Percentiles rank a stretch among this genome's conserved stretches.
Evolutionary conservation across 2,888 invertebrate genomes (phyloP).

Genomic region (Drosophila fulvimacula): DNA sequence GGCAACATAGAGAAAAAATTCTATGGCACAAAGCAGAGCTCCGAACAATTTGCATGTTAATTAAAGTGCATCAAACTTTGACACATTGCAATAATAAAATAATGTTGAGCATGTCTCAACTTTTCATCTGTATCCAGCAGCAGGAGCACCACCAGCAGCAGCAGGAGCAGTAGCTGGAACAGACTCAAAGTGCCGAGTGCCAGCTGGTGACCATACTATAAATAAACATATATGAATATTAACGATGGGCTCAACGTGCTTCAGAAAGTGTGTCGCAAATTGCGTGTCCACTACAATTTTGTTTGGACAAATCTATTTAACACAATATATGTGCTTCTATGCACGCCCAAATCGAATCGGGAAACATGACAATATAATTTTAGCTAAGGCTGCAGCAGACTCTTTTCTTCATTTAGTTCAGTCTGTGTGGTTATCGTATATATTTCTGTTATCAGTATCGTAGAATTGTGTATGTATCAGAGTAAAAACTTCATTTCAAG

Average conservation of each 20-base stretch:
- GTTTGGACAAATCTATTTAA: slow-evolving; percentile 7
- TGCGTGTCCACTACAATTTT: background rate
- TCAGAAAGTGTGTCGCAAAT: background rate
- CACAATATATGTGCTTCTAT: background rate
- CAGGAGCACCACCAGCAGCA: background rate
- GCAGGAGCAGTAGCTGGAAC: background rate
- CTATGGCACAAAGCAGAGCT: slow-evolving; percentile 16
- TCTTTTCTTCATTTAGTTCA: background rate
- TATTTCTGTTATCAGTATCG: background rate
- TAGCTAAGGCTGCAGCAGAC: slow-evolving; percentile 39
- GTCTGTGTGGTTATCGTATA: background rate
- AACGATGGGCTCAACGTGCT: slow-evolving; percentile 34
- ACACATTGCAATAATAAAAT: slow-evolving; percentile 29
- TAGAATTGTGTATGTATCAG: background rate
- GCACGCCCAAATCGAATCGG: slow-evolving; percentile 34
- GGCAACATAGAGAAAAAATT: slow-evolving; percentile 24
- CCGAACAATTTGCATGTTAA: slow-evolving; percentile 53
- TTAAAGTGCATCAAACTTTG: slow-evolving; percentile 53
- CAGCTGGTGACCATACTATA: slow-evolving; percentile 13
- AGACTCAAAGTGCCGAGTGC: background rate
- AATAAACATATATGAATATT: slow-evolving; percentile 57
- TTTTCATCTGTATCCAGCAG: background rate
- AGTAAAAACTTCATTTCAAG: slow-evolving; percentile 12
- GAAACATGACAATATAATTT: slow-evolving; percentile 47
- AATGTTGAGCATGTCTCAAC: background rate